Percentiles rank a stretch among this genome's conserved stretches.
phyloP scores from a whole-genome alignment of 2,888 invertebrate species.

The Chelonus formosanus region DNA sequence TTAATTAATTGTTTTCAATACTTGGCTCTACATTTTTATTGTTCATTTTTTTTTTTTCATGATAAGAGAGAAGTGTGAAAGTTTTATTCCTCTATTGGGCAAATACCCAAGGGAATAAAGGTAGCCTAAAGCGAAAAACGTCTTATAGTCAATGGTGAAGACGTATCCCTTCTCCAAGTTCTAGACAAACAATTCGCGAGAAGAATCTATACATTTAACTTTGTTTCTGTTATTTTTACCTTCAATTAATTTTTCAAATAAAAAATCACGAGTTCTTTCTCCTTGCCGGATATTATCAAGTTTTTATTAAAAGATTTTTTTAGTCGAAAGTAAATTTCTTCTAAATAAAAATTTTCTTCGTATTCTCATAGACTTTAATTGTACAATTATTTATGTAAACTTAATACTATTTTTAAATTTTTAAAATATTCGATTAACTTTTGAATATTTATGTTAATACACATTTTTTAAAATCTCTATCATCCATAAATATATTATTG shows the following conservation, averaged over 20 bases:
- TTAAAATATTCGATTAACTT: no score
- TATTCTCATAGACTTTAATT: no score
- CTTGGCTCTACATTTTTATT: conserved; percentile 4
- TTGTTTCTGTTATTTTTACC: neutral
- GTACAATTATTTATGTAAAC: no score
- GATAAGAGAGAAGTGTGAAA: conserved; percentile 35
- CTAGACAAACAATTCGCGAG: conserved; percentile 21
- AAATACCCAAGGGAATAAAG: conserved; percentile 40
- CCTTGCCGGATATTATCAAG: no score
- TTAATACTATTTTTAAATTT: no score
- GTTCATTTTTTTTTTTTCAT: conserved; percentile 12
- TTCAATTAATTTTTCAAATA: neutral
- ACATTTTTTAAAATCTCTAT: no score
- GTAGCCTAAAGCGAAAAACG: conserved; percentile 35
- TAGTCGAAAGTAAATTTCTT: no score
- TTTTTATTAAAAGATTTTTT: no score
- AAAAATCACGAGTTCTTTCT: neutral
- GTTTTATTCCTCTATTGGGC: conserved; percentile 40
- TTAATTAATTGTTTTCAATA: neutral
- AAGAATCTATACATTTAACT: conserved; percentile 21
- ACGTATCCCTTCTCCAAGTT: conserved; percentile 15
- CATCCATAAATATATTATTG: no score
- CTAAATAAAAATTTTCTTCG: no score
- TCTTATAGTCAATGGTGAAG: conserved; percentile 15
- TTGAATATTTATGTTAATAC: no score